A percentile compares a stretch with the other conserved stretches of the same genome.
These are phyloP conservation scores for Cactoblastis cactorum DNA, from an alignment of 2,888 invertebrate genomes.

Conservation along the genomic window DNA sequence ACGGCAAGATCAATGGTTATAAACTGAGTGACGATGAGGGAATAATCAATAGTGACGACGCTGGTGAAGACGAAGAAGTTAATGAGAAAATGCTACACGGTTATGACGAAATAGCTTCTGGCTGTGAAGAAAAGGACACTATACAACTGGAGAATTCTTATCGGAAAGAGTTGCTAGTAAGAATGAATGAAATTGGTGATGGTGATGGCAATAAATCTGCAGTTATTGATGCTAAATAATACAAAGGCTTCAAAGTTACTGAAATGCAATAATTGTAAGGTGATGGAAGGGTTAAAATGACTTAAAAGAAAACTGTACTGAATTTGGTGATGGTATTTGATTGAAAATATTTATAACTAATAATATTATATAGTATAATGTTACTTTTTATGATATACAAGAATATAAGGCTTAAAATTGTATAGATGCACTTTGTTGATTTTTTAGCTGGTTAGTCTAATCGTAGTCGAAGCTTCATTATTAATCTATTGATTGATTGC, in stretches of 20 bases:
- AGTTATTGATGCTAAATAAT: not conserved
- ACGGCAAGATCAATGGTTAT: conserved; percentile 20
- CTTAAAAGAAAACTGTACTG: not conserved
- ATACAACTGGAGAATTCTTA: conserved; percentile 64
- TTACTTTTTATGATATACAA: not conserved
- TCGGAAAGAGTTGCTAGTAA: conserved; percentile 64
- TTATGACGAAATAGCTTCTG: conserved; percentile 55
- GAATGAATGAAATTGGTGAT: conserved; percentile 22
- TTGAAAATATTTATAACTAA: not conserved
- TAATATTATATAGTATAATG: not conserved
- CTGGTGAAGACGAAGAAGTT: conserved; percentile 30
- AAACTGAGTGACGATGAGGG: conserved; percentile 16
- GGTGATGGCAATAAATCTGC: conserved; percentile 29
- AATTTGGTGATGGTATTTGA: not conserved
- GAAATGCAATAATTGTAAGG: not conserved
- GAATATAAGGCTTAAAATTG: not conserved
- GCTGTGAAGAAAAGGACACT: conserved; percentile 49
- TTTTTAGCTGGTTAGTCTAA: not conserved
- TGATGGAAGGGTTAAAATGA: not conserved
- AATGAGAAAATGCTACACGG: conserved; percentile 47
- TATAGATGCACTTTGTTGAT: not conserved
- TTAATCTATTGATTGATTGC: too few relatives aligned
- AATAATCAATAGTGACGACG: conserved; percentile 24
- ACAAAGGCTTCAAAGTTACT: too few relatives aligned
- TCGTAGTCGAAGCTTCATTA: too few relatives aligned